These are phyloP conservation scores for Ichneumoninae sp. DNA, from an alignment of 2,888 invertebrate species.

Conservation along the genomic window DNA sequence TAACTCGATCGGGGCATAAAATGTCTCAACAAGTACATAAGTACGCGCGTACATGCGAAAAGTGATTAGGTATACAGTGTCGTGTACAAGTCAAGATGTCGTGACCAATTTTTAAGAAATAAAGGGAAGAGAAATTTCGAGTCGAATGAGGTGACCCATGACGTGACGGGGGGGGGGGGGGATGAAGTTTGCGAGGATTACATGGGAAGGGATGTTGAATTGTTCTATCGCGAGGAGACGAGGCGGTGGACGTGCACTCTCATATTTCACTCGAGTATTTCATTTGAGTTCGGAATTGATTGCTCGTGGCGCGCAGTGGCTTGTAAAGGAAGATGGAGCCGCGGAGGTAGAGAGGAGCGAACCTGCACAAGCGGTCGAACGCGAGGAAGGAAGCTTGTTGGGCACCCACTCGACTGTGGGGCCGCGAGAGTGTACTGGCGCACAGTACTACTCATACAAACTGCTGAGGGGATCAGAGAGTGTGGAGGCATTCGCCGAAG, in stretches of 20 bases:
- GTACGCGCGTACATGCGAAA: too few species aligned
- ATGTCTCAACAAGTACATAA: too few species aligned
- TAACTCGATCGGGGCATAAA: too few species aligned
- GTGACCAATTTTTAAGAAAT: too few species aligned
- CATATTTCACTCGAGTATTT: conserved; percentile 75
- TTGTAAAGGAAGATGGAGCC: conserved; percentile 68
- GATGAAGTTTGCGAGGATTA: conserved; percentile 8
- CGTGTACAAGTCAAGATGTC: too few species aligned
- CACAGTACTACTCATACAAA: neutral
- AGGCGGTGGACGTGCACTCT: conserved; percentile 67
- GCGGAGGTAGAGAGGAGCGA: conserved; percentile 8
- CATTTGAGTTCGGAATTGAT: conserved; percentile 76
- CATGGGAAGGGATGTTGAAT: neutral
- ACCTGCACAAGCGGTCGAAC: conserved; percentile 20
- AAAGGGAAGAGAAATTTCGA: too few species aligned
- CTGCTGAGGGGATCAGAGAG: conserved; percentile 11
- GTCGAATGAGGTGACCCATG: conserved; percentile 2
- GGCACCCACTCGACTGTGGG: conserved; percentile 14
- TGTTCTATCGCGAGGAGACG: conserved; percentile 63
- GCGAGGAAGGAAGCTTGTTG: conserved; percentile 28
- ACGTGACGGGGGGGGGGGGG: neutral
- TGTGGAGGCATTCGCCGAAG: conserved; percentile 7
- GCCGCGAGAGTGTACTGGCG: neutral
- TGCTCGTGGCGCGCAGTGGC: conserved; percentile 63
- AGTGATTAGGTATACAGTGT: too few species aligned